Evolutionary conservation across 2,888 invertebrate species (phyloP), one percentile per base, ranked within the genome.

Genomic region (Rotaria magnacalcarata): DNA sequence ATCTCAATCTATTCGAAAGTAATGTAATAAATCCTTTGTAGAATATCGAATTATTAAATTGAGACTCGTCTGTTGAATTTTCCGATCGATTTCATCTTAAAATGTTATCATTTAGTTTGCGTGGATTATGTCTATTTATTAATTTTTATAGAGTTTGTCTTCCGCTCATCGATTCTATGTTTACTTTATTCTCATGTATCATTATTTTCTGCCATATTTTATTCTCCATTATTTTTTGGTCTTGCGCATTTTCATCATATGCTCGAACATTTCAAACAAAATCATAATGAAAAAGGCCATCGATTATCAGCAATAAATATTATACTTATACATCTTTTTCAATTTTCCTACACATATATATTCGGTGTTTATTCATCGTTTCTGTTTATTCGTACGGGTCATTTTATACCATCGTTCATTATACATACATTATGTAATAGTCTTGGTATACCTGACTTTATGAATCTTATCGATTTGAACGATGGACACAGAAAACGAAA

Each of bases 161-260:
- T 85, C 47, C 60, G 86, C 16, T 84, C 84, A 21, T 86, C 67
- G 14, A 86, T 86, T 41, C 52, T 86, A 52, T 84, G 84, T 43
- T 80, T 86, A 47, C 54, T 86, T 7, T 34, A 54, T 56, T 41
- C 52, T 6, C 85, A 85, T 84, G 50, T 75, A 21, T 34, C 43
- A 2, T 75, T 60, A 54, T 10, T 21, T 21, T 52, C 43, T 4
- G n/a, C 56, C 1, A 74, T 85, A 24, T 84, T 86, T 27, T 4
- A 85, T 11, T 67, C 86, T n/a, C 86, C 86, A 14, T 85, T 86
- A 56, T 86, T 84, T 56, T 86, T 86, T 80, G 86, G 86, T 27
- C 27, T 84, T 2, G 86, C 86, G 24, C 86, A 86, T 86, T 80
- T 86, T 43, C 86, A 86, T 80, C 86, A 86, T 58, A 86, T 86